Evolutionary conservation across 1,140 invertebrate species (phyloP).

Genomic region (Ptiloglossa arizonensis): DNA sequence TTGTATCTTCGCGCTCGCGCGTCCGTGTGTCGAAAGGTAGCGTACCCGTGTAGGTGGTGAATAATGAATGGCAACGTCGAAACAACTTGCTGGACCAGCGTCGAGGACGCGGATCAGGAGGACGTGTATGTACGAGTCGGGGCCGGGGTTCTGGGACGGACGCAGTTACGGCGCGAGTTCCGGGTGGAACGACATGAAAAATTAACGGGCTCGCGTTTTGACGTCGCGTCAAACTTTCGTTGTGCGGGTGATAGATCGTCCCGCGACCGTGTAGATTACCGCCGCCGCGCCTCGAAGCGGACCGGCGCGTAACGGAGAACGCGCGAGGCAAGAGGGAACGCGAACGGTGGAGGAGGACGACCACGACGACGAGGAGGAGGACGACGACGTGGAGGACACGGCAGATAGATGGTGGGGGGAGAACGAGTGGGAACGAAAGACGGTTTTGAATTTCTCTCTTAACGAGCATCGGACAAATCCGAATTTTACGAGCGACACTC

Average conservation of each 20-base stretch:
- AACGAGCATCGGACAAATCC: constrained; percentile 61
- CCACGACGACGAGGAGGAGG: too few species aligned
- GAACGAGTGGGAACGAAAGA: constrained; percentile 21
- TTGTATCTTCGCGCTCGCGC: constrained; percentile 41
- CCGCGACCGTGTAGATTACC: constrained; percentile 56
- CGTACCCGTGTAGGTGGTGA: constrained; percentile 68
- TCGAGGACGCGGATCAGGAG: constrained; percentile 51
- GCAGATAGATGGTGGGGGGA: too few species aligned
- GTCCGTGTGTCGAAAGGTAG: constrained; percentile 61
- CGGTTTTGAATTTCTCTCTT: constrained; percentile 58
- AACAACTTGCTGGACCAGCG: constrained; percentile 70
- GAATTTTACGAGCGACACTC: constrained; percentile 61
- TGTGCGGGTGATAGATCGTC: constrained; percentile 72
- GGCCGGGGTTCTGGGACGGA: constrained; percentile 3
- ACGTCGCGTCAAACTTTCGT: constrained; percentile 74
- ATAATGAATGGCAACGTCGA: constrained; percentile 74
- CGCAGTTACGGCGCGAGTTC: constrained; percentile 60
- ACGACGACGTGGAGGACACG: too few species aligned
- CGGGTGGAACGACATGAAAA: constrained; percentile 72
- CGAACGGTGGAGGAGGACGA: neutral
- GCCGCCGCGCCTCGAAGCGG: constrained; percentile 22
- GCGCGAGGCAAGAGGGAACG: neutral
- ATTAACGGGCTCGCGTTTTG: constrained; percentile 73
- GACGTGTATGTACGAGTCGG: constrained; percentile 37
- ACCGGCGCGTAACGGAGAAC: neutral